These are phyloP conservation scores for Palythoa grandis DNA, from an alignment of 92 coral and sea anemone species.

Conservation along the genomic window DNA sequence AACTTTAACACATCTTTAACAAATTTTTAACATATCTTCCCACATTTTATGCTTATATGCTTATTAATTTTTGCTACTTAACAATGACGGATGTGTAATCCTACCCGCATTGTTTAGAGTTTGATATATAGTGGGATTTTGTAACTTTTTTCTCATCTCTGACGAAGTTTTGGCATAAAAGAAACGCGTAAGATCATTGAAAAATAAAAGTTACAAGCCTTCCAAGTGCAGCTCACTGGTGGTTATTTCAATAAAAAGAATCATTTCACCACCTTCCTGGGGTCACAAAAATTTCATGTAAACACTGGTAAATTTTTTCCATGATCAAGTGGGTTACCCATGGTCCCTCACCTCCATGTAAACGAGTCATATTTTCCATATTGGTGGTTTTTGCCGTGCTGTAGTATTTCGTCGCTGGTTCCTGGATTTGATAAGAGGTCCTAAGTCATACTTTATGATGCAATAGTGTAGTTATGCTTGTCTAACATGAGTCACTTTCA, in stretches of 20 bases:
- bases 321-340: neutral
- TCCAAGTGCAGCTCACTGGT: too few species aligned
- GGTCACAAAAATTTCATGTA: neutral
- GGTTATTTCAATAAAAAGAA: too few species aligned
- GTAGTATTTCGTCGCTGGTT: conserved; percentile 16
- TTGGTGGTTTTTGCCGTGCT: neutral
- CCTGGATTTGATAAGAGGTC: conserved; percentile 19
- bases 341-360: neutral
- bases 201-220: too few species aligned
- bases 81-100: neutral
- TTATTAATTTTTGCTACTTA: neutral
- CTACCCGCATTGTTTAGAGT: too few species aligned
- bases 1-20: neutral
- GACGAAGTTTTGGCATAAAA: neutral
- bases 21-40: neutral
- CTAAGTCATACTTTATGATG: conserved; percentile 16
- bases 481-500: conserved; percentile 21
- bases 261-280: neutral
- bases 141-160: too few species aligned
- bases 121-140: too few species aligned
- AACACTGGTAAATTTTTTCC: neutral
- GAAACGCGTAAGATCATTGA: neutral
- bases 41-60: neutral
- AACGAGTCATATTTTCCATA: conserved; percentile 15
- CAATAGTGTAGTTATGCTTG: conserved; percentile 30